Conservation (phyloP, 92 coral and sea anemone species). For the Meandrina meandrites region DNA sequence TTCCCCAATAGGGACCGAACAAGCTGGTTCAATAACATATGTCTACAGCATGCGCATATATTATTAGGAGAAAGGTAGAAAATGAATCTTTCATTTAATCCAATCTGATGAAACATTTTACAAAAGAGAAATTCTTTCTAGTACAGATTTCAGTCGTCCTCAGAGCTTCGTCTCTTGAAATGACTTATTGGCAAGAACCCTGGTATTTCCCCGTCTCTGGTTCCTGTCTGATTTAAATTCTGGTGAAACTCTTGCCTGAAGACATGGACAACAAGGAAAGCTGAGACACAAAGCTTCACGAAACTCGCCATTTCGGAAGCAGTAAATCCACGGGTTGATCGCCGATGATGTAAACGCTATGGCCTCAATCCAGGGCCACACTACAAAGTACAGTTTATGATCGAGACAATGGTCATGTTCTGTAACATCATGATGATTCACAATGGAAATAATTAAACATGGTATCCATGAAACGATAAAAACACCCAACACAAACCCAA, state of each 20-base stretch:
- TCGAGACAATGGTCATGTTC: neutral
- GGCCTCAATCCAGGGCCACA: slow-evolving; percentile 28
- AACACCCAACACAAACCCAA: slow-evolving; percentile 10
- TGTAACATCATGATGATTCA: neutral
- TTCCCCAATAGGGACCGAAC: too few relatives aligned
- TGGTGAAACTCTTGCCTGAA: neutral
- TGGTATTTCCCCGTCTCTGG: neutral
- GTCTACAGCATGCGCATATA: too few relatives aligned
- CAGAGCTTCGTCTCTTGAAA: neutral
- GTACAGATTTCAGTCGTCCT: too few relatives aligned
- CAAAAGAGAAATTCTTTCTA: too few relatives aligned
- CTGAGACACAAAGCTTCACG: neutral
- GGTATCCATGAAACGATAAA: slow-evolving; percentile 18
- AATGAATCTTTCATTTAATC: too few relatives aligned
- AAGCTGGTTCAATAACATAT: too few relatives aligned
- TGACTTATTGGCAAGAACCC: too few relatives aligned
- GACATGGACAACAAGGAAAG: neutral
- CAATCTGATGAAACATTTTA: too few relatives aligned
- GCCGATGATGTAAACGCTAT: slow-evolving; percentile 25
- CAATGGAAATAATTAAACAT: neutral
- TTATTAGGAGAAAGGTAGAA: too few relatives aligned
- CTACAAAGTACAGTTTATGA: neutral
- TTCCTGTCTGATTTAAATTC: neutral
- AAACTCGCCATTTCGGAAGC: slow-evolving; percentile 11
- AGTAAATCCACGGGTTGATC: slow-evolving; percentile 24